Base-by-base conservation (phyloP, 2,888 invertebrate genomes). In the Andrena haemorrhoa region DNA sequence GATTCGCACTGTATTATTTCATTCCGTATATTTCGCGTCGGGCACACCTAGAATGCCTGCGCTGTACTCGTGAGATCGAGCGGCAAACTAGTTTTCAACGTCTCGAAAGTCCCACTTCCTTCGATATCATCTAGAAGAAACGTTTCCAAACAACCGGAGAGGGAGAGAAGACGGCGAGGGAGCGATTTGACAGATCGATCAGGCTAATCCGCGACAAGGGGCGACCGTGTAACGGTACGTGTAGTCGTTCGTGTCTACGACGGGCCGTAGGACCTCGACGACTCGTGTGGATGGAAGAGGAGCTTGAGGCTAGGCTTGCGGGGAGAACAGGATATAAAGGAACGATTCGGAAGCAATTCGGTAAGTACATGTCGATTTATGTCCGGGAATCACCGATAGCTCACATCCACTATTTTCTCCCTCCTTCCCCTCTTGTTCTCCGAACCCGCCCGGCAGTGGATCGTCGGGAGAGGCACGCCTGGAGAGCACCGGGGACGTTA, bases 291-390 rank as follows among this genome's bases (percentile, higher is more conserved):
- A 79, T 56, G 51, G 77, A 71, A 47, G 75, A 79, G 79, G 66
- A 71, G 73, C 82, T 79, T 64, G 77, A 76, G 82, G 79, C 78
- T 73, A 73, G 79, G 75, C 61, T 77, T 79, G 86, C 83, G 80
- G 80, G 87, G 89, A 86, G 87, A 86, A 87, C 84, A 85, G 84
- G 88, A 89, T 88, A 91, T 91, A 91, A 90, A 91, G 89, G 89
- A 92, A 86, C 91, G 91, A 92, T 92, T 93, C 91, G 90, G 91
- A 93, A 93, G 92, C 93, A 93, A 93, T 93, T 93, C 90, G 90
- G 91, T 92, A 92, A 93, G 92, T 92, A 93, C 91, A 90, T 86
- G 90, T 93, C 92, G 92, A 93, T 93, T 92, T 93, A 93, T 91
- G 91, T 92, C 90, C 90, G 87, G 83, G 90, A 91, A 91, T 91